These are phyloP conservation scores for Pseudochirops corinnae DNA, from an alignment of 2,797 vertebrate species.

Conservation along the genomic window DNA sequence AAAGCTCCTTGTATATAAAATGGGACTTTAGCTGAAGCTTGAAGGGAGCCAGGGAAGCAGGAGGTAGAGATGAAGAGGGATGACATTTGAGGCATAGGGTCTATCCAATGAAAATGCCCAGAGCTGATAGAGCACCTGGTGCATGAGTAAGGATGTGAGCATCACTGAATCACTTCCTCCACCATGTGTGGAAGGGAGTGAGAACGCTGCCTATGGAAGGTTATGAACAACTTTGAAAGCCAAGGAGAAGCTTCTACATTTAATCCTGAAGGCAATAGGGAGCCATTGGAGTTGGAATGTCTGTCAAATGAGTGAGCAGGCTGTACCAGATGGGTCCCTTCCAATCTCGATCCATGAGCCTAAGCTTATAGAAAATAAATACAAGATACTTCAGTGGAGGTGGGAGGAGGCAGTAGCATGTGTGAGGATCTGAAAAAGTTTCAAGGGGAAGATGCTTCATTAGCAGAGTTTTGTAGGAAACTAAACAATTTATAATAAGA, in stretches of 20 bases:
- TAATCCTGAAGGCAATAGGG: not conserved
- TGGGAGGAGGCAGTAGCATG: not conserved
- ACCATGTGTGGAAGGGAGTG: not conserved
- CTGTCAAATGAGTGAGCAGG: not conserved
- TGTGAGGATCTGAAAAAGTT: not conserved
- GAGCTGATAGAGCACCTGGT: not conserved
- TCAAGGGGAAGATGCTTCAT: not conserved
- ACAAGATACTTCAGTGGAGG: not conserved
- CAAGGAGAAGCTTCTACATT: not conserved
- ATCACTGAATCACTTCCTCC: not conserved
- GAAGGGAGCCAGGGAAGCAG: not conserved
- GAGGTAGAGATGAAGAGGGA: not conserved
- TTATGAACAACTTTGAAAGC: not conserved
- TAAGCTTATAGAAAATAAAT: not conserved
- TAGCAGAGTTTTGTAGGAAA: not conserved
- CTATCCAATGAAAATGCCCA: not conserved
- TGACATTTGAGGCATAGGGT: not conserved
- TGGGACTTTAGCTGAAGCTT: not conserved
- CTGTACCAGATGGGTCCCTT: not conserved
- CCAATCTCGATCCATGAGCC: not conserved
- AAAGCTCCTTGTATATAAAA: not conserved
- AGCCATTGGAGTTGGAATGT: not conserved
- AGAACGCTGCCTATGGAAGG: not conserved
- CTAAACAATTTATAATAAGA: not conserved
- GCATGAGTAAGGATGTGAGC: not conserved